Percentiles rank a stretch among this genome's conserved stretches.
These are phyloP conservation scores for Magallana gigas DNA, from an alignment of 1,140 invertebrate species.

Conservation along the genomic window DNA sequence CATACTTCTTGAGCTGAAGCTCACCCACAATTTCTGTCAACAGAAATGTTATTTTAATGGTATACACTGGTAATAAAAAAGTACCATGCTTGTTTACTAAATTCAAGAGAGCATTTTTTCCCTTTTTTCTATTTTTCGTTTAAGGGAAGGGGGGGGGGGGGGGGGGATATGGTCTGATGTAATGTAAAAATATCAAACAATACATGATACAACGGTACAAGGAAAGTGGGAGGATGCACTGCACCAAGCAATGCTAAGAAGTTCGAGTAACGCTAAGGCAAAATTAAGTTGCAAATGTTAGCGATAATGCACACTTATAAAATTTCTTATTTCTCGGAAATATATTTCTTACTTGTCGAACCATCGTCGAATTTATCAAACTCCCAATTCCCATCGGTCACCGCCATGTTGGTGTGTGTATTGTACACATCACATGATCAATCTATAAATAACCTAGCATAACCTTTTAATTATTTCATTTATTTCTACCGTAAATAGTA, in stretches of 20 bases:
- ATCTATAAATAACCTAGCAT: neutral
- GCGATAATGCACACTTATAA: neutral
- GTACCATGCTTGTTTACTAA: too few species aligned
- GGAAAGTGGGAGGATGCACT: neutral
- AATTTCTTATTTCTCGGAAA: neutral
- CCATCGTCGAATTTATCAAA: slow-evolving; percentile 79
- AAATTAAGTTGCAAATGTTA: too few species aligned
- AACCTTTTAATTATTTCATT: neutral
- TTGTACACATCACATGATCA: neutral
- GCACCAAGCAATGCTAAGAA: neutral
- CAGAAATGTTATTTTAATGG: neutral
- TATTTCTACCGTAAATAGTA: neutral
- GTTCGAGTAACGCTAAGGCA: neutral
- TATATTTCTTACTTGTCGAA: slow-evolving; percentile 74
- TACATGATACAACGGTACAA: neutral
- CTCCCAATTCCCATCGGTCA: slow-evolving; percentile 74
- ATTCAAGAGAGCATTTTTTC: too few species aligned
- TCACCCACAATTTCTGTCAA: slow-evolving; percentile 83
- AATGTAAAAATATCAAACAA: too few species aligned
- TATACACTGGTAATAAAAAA: too few species aligned
- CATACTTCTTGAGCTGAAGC: slow-evolving; percentile 85
- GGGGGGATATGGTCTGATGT: too few species aligned
- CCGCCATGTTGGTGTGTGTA: slow-evolving; percentile 62
- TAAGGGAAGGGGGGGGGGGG: too few species aligned
- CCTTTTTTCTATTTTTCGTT: too few species aligned